Evolutionary conservation across 1,140 invertebrate species (phyloP).

Genomic region (Drosophila paulistorum): DNA sequence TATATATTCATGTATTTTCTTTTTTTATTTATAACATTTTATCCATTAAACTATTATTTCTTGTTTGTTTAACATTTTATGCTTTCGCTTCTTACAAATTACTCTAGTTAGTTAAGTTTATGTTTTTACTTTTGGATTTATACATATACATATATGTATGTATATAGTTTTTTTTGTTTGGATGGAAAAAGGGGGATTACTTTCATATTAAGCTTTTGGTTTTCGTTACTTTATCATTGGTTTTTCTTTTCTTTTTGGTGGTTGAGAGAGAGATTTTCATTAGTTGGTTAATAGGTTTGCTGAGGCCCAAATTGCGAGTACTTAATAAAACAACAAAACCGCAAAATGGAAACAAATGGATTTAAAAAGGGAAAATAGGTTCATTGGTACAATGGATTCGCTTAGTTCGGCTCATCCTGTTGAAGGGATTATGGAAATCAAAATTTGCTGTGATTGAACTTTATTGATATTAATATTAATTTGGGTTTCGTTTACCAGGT

Average conservation of each 20-base stretch:
- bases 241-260: conserved; percentile 27
- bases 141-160: conserved; percentile 17
- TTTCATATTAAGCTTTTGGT: conserved; percentile 28
- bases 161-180: conserved; percentile 42
- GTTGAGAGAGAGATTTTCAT: conserved; percentile 39
- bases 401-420: background rate
- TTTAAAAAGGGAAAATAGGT: background rate
- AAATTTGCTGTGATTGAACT: conserved; percentile 7
- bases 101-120: conserved; percentile 43
- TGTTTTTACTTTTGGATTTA: conserved; percentile 17
- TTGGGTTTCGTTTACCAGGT: background rate
- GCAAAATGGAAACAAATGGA: background rate
- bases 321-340: background rate
- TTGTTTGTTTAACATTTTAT: conserved; percentile 65
- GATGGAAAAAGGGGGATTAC: conserved; percentile 65
- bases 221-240: conserved; percentile 11
- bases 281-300: conserved; percentile 33
- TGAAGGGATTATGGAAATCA: conserved; percentile 35
- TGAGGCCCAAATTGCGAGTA: conserved; percentile 32
- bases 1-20: conserved; percentile 59
- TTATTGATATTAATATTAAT: conserved; percentile 39
- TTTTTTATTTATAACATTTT: conserved; percentile 65
- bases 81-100: conserved; percentile 45
- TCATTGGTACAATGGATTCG: background rate
- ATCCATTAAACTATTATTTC: conserved; percentile 67